Base-by-base conservation (phyloP, 2,113 vertebrate species). In the Alces alces region DNA sequence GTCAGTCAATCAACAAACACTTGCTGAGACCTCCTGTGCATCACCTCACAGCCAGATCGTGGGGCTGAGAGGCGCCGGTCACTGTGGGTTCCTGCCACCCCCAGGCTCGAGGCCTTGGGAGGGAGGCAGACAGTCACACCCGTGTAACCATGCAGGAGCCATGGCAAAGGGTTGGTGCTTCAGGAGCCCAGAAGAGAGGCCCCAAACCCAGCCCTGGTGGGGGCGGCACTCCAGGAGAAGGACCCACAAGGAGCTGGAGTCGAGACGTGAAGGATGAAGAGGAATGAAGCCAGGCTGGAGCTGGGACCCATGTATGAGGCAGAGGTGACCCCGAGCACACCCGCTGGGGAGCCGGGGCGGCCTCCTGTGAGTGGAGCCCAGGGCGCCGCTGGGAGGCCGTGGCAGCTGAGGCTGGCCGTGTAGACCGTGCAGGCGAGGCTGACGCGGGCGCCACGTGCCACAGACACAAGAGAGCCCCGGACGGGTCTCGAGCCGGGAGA, bases 101-200 rank as follows among this genome's bases (percentile, higher is more conserved):
- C 93, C 10, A 1, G 54, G 76, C 33, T 30, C 19, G 6, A 2
- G 11, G 60, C 30, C 57, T 43, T 12, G 13, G 2, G 12, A 36
- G 3, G 55, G 58, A 80, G 43, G 70, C 39, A 50, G 82, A 60
- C 17, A 5, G 9, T 58, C 16, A 21, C 3, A 13, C 14, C 66
- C 3, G 0, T 25, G 0, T 36, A 25, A 14, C 54, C 4, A 0
- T 4, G 7, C 47, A 6, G 30, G 11, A 10, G 19, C n/a, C 52
- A 28, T 16, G 4, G 5, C 19, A 0, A 50, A 6, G 70, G 19
- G 11, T 12, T 1, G 13, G 17, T 2, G 15, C 6, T 64, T 6
- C 25, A 2, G 25, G 39, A 43, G 43, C 95, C 12, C 21, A 23
- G 61, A 47, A 86, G 39, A 73, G 89, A 90, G 16, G 23, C 43